phyloP scores from a whole-genome alignment of 2,113 vertebrate species.

The Podiceps cristatus region DNA sequence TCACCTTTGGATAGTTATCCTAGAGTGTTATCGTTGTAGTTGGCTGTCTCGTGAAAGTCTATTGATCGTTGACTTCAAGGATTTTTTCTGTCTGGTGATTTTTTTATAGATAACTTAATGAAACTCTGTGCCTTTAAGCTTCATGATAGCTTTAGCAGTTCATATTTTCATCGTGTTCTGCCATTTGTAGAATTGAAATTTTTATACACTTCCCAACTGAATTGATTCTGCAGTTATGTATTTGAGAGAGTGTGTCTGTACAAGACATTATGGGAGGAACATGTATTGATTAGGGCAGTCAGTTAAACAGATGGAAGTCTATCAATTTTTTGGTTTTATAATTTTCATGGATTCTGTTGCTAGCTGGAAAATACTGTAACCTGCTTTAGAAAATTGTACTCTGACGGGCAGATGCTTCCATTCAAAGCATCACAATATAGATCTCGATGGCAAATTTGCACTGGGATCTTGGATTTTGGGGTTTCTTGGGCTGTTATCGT shows the following conservation, averaged over 20 bases:
- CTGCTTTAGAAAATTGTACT: not conserved
- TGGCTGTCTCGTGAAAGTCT: not conserved
- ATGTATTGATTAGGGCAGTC: slow-evolving; percentile 14
- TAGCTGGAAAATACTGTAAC: not conserved
- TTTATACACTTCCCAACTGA: slow-evolving; percentile 68
- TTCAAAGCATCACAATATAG: not conserved
- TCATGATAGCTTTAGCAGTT: slow-evolving; percentile 69
- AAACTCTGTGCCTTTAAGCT: slow-evolving; percentile 10
- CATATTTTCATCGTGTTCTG: slow-evolving; percentile 51
- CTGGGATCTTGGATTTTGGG: not conserved
- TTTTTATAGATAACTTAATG: slow-evolving; percentile 19
- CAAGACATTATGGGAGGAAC: slow-evolving; percentile 17
- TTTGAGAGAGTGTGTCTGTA: slow-evolving; percentile 20
- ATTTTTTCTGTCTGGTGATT: not conserved
- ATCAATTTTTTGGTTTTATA: not conserved
- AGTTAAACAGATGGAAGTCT: slow-evolving; percentile 31
- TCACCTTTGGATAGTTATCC: slow-evolving; percentile 27
- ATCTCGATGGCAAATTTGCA: not conserved
- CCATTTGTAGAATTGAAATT: slow-evolving; percentile 54
- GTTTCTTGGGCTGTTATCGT: not conserved
- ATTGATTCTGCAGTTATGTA: slow-evolving; percentile 52
- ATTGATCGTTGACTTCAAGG: not conserved
- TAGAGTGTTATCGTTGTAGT: not conserved
- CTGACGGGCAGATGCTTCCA: not conserved
- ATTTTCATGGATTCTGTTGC: not conserved